Base-by-base conservation (phyloP, 2,888 invertebrate genomes). In the Machimus rusticus region DNA sequence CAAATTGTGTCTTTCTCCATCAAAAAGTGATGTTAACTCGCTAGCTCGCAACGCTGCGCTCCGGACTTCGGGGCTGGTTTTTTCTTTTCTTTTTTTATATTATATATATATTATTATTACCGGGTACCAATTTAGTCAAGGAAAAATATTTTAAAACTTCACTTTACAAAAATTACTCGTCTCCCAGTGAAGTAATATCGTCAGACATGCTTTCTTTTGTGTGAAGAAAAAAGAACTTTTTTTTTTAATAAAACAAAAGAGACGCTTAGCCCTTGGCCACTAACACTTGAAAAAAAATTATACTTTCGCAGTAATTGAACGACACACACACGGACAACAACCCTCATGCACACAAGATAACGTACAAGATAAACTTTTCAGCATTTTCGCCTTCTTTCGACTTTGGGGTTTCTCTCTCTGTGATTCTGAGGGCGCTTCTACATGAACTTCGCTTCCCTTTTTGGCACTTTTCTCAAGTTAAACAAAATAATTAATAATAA, bases 221-320 rank as follows among this genome's bases (percentile, higher is more conserved):
- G 19, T 46, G 74, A 74, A 74, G 74, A 89, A 89, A 88, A 66
- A 55, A 19, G 55, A 74, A 74, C 74, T 74, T 74, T 76, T 76
- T 74, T 34, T 74, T 74, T 88, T 89, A 89, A 89, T 89, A 89
- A 89, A 89, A 90, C 89, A 90, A 90, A 90, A 90, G 90, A 90
- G 89, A 89, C 89, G 90, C 91, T 51, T 91, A 91, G 91, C 91
- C 91, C 91, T 91, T 91, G 91, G 91, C 90, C 90, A 91, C 91
- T 90, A 90, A 89, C 88, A 90, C 90, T 88, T 88, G 12, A 78
- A 86, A n/a, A 46, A 74, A 66, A 57, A 43, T 86, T 66, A 85
- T 85, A 86, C 87, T 88, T 87, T 87, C 79, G 88, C 88, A 87
- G 88, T 87, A 87, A 88, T 46, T 79, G 19, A 86, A 55, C 74